phyloP scores from a whole-genome alignment of 2,888 invertebrate species.

The Plutella xylostella region DNA sequence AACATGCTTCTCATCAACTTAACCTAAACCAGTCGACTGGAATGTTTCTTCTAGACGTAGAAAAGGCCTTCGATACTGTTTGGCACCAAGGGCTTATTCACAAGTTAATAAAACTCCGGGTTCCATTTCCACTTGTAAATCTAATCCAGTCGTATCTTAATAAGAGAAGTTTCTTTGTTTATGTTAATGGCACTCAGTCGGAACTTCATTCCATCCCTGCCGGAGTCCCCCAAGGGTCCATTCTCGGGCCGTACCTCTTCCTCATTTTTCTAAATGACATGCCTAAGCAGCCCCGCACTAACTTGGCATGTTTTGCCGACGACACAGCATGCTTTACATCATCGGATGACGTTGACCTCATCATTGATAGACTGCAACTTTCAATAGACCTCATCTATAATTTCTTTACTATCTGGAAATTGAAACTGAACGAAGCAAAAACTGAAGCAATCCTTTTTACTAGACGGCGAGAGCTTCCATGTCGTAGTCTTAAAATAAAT shows the following conservation, averaged over 20 bases:
- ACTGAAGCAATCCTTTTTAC: slow-evolving; percentile 1
- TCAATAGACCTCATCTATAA: neutral
- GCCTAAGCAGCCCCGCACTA: neutral
- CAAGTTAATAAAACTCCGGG: slow-evolving; percentile 1
- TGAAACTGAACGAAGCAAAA: neutral
- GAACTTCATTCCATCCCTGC: slow-evolving; percentile 12
- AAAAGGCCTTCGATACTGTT: neutral
- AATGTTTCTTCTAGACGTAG: slow-evolving; percentile 1
- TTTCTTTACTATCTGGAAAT: neutral
- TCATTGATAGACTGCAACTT: neutral
- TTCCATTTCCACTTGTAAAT: slow-evolving; percentile 9
- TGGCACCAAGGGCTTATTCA: slow-evolving; percentile 5
- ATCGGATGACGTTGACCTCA: slow-evolving; percentile 3
- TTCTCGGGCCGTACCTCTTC: slow-evolving; percentile 16
- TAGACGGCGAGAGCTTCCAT: neutral
- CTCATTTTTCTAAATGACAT: neutral
- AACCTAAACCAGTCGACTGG: slow-evolving; percentile 2
- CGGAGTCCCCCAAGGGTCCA: slow-evolving; percentile 18
- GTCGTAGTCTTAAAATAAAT: neutral
- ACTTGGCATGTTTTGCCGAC: slow-evolving; percentile 6
- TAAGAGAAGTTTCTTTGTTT: slow-evolving; percentile 16
- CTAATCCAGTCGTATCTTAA: slow-evolving; percentile 18
- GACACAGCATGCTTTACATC: slow-evolving; percentile 4
- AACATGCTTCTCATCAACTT: neutral
- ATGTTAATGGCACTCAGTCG: slow-evolving; percentile 12